These are phyloP conservation scores for Acridotheres tristis DNA, from an alignment of 2,797 vertebrate genomes.

Conservation along the genomic window DNA sequence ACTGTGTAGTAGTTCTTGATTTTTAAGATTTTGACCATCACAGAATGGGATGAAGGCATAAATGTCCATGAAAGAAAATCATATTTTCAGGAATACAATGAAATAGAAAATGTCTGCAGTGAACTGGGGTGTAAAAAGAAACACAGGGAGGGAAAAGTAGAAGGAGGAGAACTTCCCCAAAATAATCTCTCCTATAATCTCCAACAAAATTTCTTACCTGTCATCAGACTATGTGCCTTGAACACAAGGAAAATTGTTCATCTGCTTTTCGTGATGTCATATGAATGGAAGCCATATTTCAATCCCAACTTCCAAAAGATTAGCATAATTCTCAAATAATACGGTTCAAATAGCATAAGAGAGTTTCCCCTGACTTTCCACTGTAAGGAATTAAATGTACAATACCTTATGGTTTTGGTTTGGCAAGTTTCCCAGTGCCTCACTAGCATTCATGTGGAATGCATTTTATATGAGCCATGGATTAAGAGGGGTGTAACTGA, in stretches of 20 bases:
- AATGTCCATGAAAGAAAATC: background rate
- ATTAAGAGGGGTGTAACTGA: slow-evolving; percentile 19
- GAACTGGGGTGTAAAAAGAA: background rate
- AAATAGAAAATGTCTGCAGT: background rate
- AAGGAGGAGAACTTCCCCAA: background rate
- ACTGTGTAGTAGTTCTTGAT: fast-evolving
- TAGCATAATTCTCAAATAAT: background rate
- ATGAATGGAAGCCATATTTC: background rate
- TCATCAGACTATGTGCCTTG: background rate
- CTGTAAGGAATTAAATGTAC: background rate
- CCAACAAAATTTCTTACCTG: background rate
- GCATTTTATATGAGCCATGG: background rate
- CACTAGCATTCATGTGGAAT: background rate
- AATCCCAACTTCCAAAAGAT: background rate
- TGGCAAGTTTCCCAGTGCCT: slow-evolving; percentile 22
- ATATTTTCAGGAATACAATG: background rate
- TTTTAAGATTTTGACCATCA: background rate
- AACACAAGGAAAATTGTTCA: background rate
- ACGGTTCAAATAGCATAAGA: background rate
- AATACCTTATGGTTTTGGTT: slow-evolving; percentile 3
- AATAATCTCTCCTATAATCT: background rate
- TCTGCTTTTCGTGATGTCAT: background rate
- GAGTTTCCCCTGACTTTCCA: background rate
- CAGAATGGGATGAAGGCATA: background rate
- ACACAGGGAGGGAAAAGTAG: background rate